Evolutionary conservation across 2,888 invertebrate species (phyloP).

Genomic region (Pollenia griseotomentosa): DNA sequence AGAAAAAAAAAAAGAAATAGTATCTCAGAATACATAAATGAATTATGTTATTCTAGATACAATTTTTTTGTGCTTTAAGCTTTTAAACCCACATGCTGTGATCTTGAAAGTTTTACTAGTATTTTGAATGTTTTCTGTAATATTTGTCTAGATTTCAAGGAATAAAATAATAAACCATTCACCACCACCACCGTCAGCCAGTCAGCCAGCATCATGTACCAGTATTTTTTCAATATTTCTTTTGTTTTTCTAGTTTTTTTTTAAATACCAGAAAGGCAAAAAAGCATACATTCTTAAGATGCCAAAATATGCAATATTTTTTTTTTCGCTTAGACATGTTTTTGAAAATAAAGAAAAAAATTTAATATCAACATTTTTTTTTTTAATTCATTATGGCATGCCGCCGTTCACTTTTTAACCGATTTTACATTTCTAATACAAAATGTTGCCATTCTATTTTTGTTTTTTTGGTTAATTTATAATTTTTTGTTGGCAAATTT

Average conservation of each 20-base stretch:
- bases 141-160: conserved; percentile 59
- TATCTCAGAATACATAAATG: conserved; percentile 1
- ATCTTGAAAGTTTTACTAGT: conserved; percentile 67
- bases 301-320: conserved; percentile 60
- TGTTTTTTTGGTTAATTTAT: neutral
- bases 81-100: conserved; percentile 70
- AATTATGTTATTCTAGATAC: conserved; percentile 18
- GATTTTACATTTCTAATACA: conserved; percentile 43
- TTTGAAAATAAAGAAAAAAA: neutral
- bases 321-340: conserved; percentile 12
- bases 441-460: conserved; percentile 61
- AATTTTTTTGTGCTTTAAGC: conserved; percentile 29
- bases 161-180: conserved; percentile 60
- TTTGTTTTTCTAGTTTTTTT: neutral
- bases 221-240: conserved; percentile 15
- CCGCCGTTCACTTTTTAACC: conserved; percentile 68
- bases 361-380: conserved; percentile 19
- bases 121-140: conserved; percentile 19
- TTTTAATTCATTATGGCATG: conserved; percentile 43
- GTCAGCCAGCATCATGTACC: conserved; percentile 38
- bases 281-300: conserved; percentile 59
- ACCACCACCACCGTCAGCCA: conserved; percentile 21
- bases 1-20: neutral
- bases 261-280: neutral
- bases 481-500: conserved; percentile 41